Evolutionary conservation across 2,113 vertebrate genomes (phyloP).

Genomic region (Pygoscelis adeliae): DNA sequence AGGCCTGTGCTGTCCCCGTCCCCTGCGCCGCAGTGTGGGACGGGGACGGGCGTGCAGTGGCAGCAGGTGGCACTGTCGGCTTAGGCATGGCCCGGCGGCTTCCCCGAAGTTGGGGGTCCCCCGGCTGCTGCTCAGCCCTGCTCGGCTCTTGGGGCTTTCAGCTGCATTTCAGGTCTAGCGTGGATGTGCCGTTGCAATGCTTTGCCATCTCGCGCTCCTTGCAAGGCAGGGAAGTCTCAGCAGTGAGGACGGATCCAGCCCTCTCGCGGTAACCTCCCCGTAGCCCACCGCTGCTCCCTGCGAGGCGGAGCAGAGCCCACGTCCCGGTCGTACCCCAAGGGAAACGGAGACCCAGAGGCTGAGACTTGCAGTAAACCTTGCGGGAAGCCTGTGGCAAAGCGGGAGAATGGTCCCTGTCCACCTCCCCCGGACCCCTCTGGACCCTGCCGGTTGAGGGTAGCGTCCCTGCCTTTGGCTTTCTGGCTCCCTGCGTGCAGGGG

Average conservation of each 20-base stretch:
- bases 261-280: accelerated
- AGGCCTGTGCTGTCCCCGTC: accelerated
- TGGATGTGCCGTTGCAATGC: accelerated
- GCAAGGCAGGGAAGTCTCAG: accelerated
- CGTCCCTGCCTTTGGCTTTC: neutral
- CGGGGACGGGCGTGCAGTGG: neutral
- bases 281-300: neutral
- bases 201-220: neutral
- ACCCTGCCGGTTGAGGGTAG: accelerated
- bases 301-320: neutral
- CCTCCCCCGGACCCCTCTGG: neutral
- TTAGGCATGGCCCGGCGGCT: neutral
- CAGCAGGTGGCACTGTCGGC: conserved; percentile 62
- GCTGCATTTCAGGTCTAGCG: accelerated
- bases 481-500: neutral
- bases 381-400: neutral
- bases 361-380: neutral
- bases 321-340: neutral
- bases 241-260: neutral
- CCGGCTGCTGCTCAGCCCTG: neutral
- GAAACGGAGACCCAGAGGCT: neutral
- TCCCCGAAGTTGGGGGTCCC: neutral
- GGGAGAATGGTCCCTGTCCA: neutral
- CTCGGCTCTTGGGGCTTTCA: neutral
- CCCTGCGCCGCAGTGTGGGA: neutral